Evolutionary conservation across 2,888 invertebrate genomes (phyloP), one percentile per base, ranked within the genome.

Genomic region (Acanthacorydalis orientalis): DNA sequence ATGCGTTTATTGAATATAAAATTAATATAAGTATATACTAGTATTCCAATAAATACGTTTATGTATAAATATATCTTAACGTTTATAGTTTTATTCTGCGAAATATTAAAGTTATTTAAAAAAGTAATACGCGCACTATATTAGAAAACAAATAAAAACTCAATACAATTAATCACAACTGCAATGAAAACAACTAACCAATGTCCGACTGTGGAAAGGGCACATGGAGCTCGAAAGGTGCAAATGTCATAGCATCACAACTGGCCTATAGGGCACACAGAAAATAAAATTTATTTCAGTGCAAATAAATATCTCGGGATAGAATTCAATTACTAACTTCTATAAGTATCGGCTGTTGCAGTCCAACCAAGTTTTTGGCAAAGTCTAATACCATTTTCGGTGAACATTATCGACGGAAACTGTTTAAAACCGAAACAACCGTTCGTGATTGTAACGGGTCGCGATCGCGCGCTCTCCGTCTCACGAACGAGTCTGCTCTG

Each of bases 271-370:
- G 23, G 23, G 23, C 23, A 43, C 35, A 35, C 14, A 12, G 15
- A 60, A 59, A 60, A 60, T 60, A 55, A 57, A 62, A 61, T 64
- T 63, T 63, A 62, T 62, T 58, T 60, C 55, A 57, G 59, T 58
- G 59, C 60, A 59, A 60, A 61, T 61, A 62, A 59, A 60, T 61
- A 60, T 60, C 42, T 34, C 37, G 41, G 55, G 63, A 62, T 59
- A 59, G 60, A 64, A 65, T 64, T 64, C 65, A 65, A 65, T 65
- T 65, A 64, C 60, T 59, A 57, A 60, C 56, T 60, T 60, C 59
- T 60, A 61, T 63, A 60, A 63, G 61, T 62, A 61, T 56, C 50
- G 54, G 59, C 57, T 59, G 56, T 54, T 55, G 56, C 53, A 50
- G 52, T 44, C 53, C 60, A 60, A 60, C 59, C 61, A 59, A 61